phyloP scores from a whole-genome alignment of 2,113 vertebrate species.

The Ochotona curzoniae region DNA sequence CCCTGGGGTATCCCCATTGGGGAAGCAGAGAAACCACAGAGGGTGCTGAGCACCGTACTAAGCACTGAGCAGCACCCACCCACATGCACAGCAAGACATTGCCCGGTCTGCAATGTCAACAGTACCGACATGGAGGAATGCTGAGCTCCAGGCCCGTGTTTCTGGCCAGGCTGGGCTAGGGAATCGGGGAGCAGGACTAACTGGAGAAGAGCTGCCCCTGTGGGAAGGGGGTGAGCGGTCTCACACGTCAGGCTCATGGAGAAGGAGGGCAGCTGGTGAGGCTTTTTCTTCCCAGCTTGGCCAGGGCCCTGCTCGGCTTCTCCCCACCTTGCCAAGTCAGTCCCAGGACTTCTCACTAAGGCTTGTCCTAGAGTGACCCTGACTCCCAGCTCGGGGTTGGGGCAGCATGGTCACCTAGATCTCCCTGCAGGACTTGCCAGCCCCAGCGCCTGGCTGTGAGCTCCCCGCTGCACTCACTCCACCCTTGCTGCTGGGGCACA shows the following conservation, averaged over 20 bases:
- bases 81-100: neutral
- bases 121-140: conserved; percentile 45
- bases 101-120: neutral
- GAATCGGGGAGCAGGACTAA: neutral
- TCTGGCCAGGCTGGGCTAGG: neutral
- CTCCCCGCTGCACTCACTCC: neutral
- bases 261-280: conserved; percentile 52
- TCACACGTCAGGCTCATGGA: conserved; percentile 9
- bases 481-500: neutral
- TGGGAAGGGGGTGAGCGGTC: conserved; percentile 10
- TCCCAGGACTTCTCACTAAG: conserved; percentile 65
- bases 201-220: neutral
- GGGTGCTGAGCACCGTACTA: neutral
- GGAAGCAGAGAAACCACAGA: neutral
- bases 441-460: neutral
- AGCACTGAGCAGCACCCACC: neutral
- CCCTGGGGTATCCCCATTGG: neutral
- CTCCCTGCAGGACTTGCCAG: conserved; percentile 39
- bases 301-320: conserved; percentile 71
- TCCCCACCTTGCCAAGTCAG: conserved; percentile 72
- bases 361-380: conserved; percentile 77
- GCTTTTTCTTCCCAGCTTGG: conserved; percentile 70
- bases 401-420: conserved; percentile 59
- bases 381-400: conserved; percentile 42
- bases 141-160: neutral